Evolutionary conservation across 2,888 invertebrate species (phyloP).

Genomic region (Tenthredo notha): DNA sequence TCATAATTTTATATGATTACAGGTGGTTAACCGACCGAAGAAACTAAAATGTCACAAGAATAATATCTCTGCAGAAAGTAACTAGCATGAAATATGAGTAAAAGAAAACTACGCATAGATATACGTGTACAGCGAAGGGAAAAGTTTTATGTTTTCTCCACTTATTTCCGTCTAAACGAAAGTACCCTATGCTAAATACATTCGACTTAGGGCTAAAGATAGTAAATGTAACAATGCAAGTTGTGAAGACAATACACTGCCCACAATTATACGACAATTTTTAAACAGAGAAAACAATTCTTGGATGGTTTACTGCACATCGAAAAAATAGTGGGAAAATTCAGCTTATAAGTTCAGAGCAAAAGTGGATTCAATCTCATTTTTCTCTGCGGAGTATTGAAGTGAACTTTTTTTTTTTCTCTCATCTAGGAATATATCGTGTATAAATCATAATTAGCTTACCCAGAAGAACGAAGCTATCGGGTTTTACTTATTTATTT

Average conservation of each 20-base stretch:
- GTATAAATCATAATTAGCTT: not conserved
- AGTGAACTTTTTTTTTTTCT: not conserved
- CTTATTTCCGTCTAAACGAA: conserved; percentile 71
- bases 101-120: not conserved
- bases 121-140: not conserved
- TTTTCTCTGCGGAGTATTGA: not conserved
- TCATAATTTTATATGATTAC: conserved; percentile 42
- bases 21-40: conserved; percentile 36
- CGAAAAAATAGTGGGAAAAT: conserved; percentile 37
- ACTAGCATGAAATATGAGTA: not conserved
- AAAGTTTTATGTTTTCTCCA: conserved; percentile 66
- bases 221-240: conserved; percentile 5
- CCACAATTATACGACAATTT: conserved; percentile 14
- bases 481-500: too few relatives aligned
- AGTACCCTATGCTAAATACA: conserved; percentile 55
- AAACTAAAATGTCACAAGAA: conserved; percentile 30
- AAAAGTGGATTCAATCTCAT: conserved; percentile 27
- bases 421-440: not conserved
- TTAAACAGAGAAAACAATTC: conserved; percentile 38
- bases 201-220: conserved; percentile 20
- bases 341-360: conserved; percentile 33
- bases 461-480: not conserved
- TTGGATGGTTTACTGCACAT: conserved; percentile 13
- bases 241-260: conserved; percentile 11
- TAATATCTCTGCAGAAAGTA: conserved; percentile 4